A percentile compares a stretch with the other conserved stretches of the same genome.
Conservation (phyloP, 2,113 vertebrate species). For the Hippolais icterina region DNA sequence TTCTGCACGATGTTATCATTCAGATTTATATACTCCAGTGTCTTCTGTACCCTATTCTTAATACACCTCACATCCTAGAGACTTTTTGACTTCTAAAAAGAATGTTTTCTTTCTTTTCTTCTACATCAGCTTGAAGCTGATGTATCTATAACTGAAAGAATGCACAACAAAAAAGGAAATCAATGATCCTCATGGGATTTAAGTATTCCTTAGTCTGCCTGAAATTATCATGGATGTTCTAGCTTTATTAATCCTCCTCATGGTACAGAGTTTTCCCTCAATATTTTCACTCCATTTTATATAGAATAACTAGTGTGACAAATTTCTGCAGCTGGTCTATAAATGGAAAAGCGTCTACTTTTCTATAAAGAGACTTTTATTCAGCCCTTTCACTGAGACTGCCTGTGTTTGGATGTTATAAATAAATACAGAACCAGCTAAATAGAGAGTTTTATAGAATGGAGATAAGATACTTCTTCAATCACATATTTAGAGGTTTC, state of each 20-base stretch:
- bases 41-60: neutral
- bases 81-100: neutral
- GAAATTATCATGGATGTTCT: neutral
- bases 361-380: neutral
- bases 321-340: neutral
- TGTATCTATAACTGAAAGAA: neutral
- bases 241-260: neutral
- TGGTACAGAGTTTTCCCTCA: neutral
- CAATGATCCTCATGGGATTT: neutral
- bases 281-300: neutral
- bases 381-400: neutral
- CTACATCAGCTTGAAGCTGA: neutral
- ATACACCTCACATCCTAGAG: neutral
- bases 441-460: neutral
- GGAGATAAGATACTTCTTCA: neutral
- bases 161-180: neutral
- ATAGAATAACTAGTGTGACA: neutral
- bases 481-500: neutral
- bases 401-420: neutral
- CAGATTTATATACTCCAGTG: neutral
- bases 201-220: neutral
- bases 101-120: neutral
- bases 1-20: neutral
- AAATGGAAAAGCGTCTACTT: neutral
- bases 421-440: neutral